Conservation (phyloP, 2,888 invertebrate genomes). For the Scelioninae gen. 1 region DNA sequence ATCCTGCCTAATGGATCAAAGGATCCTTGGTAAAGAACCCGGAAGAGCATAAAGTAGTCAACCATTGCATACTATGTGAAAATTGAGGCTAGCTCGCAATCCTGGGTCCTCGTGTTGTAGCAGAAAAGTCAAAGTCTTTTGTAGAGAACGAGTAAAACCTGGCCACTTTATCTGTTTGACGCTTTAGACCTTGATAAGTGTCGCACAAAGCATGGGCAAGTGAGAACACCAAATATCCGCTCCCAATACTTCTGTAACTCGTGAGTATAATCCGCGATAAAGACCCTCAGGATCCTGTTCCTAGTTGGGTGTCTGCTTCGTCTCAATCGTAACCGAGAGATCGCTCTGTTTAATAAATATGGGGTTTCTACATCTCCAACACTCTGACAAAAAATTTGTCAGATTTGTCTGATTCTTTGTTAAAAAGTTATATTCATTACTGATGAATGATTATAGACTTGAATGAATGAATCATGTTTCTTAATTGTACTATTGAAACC, state of each 20-base stretch:
- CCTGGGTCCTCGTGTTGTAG: conserved; percentile 39
- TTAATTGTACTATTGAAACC: too few relatives aligned
- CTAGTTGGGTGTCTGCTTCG: too few relatives aligned
- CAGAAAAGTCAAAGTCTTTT: conserved; percentile 53
- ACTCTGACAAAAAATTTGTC: too few relatives aligned
- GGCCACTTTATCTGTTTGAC: conserved; percentile 59
- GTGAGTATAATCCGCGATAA: conserved; percentile 29
- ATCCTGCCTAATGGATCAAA: conserved; percentile 66
- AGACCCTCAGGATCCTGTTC: too few relatives aligned
- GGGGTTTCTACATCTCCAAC: too few relatives aligned
- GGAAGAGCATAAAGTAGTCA: conserved; percentile 63
- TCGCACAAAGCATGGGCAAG: conserved; percentile 42
- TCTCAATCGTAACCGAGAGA: too few relatives aligned
- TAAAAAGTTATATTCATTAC: too few relatives aligned
- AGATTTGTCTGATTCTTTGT: too few relatives aligned
- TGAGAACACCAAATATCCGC: conserved; percentile 44
- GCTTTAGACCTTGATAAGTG: conserved; percentile 56
- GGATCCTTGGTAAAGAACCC: conserved; percentile 58
- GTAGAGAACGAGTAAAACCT: conserved; percentile 48
- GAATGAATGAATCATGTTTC: too few relatives aligned
- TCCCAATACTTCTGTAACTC: conserved; percentile 28
- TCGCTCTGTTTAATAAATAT: too few relatives aligned
- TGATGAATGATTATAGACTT: too few relatives aligned
- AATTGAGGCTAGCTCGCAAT: conserved; percentile 62
- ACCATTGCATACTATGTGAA: conserved; percentile 55